A percentile compares a stretch with the other conserved stretches of the same genome.
Evolutionary conservation across 2,113 vertebrate genomes (phyloP).

Genomic region (Struthio camelus): DNA sequence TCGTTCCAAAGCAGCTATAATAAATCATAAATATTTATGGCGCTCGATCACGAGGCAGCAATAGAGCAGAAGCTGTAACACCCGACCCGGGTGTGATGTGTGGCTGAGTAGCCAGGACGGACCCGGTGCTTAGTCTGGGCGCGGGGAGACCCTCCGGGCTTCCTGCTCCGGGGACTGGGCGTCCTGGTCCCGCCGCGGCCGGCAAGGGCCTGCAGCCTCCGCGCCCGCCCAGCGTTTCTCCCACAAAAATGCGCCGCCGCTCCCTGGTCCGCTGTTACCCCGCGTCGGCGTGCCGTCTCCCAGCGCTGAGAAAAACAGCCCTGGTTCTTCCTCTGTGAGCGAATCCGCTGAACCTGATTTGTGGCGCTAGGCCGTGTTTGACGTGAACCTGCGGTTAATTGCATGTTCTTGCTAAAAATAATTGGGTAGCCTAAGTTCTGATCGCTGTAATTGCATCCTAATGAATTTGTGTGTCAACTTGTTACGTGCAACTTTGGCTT

Average conservation of each 20-base stretch:
- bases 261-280: background rate
- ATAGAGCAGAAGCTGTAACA: background rate
- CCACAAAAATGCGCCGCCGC: background rate
- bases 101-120: no score
- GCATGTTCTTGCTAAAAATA: conserved; percentile 50
- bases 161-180: background rate
- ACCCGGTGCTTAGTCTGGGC: background rate
- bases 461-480: conserved; percentile 52
- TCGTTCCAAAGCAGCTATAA: conserved; percentile 12
- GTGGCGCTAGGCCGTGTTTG: conserved; percentile 2
- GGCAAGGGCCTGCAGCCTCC: no score
- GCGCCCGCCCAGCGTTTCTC: no score
- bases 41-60: conserved; percentile 26
- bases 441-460: conserved; percentile 30
- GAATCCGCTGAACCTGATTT: background rate
- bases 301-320: background rate
- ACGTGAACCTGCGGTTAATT: conserved; percentile 52
- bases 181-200: no score
- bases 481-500: background rate
- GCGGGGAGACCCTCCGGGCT: background rate
- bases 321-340: background rate
- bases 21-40: conserved; percentile 38
- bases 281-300: background rate
- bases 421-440: conserved; percentile 36
- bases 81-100: background rate